phyloP scores from a whole-genome alignment of 2,113 vertebrate genomes.

The Vombatus ursinus region DNA sequence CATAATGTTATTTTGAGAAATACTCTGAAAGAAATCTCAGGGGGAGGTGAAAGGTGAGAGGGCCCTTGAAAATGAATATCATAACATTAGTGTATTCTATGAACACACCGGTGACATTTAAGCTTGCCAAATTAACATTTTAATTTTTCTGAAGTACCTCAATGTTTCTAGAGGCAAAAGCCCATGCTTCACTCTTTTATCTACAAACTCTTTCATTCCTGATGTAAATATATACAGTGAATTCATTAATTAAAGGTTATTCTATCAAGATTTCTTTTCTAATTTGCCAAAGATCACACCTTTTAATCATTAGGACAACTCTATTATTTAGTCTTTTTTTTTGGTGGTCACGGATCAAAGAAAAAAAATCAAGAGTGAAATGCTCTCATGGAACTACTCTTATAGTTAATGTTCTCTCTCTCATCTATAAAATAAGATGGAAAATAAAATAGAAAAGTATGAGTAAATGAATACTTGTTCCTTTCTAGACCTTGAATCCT shows the following conservation, averaged over 20 bases:
- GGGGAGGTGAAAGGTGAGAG: slow-evolving; percentile 41
- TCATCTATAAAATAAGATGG: slow-evolving; percentile 70
- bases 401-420: slow-evolving; percentile 59
- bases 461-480: slow-evolving; percentile 76
- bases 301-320: slow-evolving; percentile 75
- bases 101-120: slow-evolving; percentile 78
- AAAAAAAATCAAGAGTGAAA: slow-evolving; percentile 65
- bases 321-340: slow-evolving; percentile 52
- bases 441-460: slow-evolving; percentile 76
- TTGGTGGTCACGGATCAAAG: slow-evolving; percentile 65
- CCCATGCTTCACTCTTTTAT: slow-evolving; percentile 71
- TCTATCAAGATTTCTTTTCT: slow-evolving; percentile 60
- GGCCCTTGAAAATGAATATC: slow-evolving; percentile 68
- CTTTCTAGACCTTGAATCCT: slow-evolving; percentile 78
- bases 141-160: slow-evolving; percentile 75
- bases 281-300: slow-evolving; percentile 61
- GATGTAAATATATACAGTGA: slow-evolving; percentile 59
- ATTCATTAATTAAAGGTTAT: slow-evolving; percentile 81
- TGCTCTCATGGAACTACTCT: slow-evolving; percentile 61
- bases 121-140: slow-evolving; percentile 78
- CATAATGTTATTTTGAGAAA: slow-evolving; percentile 26
- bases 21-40: slow-evolving; percentile 56
- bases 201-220: slow-evolving; percentile 63
- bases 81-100: slow-evolving; percentile 52
- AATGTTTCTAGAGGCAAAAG: slow-evolving; percentile 74